Base-by-base conservation (phyloP, 2,888 invertebrate species). In the Proisotoma minuta region DNA sequence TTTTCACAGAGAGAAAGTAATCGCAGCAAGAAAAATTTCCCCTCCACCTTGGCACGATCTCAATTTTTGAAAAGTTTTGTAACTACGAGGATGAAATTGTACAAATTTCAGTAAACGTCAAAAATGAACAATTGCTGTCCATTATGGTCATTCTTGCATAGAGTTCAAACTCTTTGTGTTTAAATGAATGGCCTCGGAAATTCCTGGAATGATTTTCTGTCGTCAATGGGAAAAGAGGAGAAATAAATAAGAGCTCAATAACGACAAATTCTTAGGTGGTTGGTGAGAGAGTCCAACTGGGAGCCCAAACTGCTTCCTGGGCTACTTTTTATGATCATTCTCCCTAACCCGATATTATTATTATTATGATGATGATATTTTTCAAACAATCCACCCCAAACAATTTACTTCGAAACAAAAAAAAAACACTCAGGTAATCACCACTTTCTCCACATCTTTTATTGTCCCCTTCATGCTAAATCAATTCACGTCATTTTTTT, bases 81-180 rank as follows among this genome's bases (percentile, higher is more conserved):
- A 72, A 63, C 63, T 63, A 57, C 57, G 66, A 62, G 69, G 60
- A 54, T 58, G 57, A 69, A 68, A 68, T 71, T 67, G 69, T 69
- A 69, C 67, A 71, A 71, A 73, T 65, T 71, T 73, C 69, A 66
- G 71, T 66, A 64, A 71, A 68, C 60, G 71, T 72, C 72, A 73
- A 68, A 72, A 70, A 72, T 72, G 73, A 73, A 71, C 71, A 71
- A 73, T 73, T 68, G 69, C 52, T 69, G 71, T 69, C 70, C 71
- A 73, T 73, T 72, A 69, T 69, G 71, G 66, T 68, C 73, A 73
- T 69, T 72, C 73, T 72, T 73, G 73, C 73, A 73, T 73, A 73
- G 66, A 69, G 66, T 65, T 67, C 61, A 60, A 66, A 56, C 63
- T 66, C 63, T 66, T 66, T 68, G 64, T 62, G 61, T 52, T 58